phyloP scores from a whole-genome alignment of 2,888 invertebrate genomes.

The Caenorhabditis macrosperma region DNA sequence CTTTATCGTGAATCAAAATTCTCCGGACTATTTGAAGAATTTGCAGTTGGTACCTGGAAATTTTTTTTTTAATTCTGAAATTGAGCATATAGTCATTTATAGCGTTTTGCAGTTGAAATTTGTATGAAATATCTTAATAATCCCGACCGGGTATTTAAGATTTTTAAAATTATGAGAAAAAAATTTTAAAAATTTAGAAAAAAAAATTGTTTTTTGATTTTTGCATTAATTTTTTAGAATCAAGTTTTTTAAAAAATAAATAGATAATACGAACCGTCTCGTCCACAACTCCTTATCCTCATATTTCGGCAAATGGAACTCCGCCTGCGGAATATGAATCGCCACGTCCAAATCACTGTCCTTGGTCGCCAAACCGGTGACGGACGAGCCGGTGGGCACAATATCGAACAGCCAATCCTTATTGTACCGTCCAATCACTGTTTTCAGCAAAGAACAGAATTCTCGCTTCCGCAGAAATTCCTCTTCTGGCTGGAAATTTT shows the following conservation, averaged over 20 bases:
- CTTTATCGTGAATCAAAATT: conserved; percentile 34
- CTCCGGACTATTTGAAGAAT: conserved; percentile 60
- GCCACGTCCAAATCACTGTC: conserved; percentile 63
- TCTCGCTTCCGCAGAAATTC: conserved; percentile 42
- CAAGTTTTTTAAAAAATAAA: too few species aligned
- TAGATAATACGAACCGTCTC: background rate
- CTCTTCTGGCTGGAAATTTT: conserved; percentile 31
- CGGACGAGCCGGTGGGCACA: conserved; percentile 58
- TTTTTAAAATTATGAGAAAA: too few species aligned
- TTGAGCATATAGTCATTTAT: too few species aligned
- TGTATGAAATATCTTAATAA: too few species aligned
- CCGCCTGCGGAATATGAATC: conserved; percentile 59
- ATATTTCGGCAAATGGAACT: background rate
- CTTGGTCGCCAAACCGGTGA: conserved; percentile 51
- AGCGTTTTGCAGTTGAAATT: too few species aligned
- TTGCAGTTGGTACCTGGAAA: conserved; percentile 40
- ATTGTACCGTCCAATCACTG: conserved; percentile 24
- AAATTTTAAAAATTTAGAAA: too few species aligned
- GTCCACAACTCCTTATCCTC: background rate
- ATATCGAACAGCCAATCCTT: conserved; percentile 57
- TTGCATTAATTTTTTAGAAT: too few species aligned
- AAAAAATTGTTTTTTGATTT: too few species aligned
- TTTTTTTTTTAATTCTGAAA: background rate
- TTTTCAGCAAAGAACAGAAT: conserved; percentile 33
- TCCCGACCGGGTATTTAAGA: too few species aligned